Base-by-base conservation (phyloP, 2,888 invertebrate species). In the Apamea sordens region DNA sequence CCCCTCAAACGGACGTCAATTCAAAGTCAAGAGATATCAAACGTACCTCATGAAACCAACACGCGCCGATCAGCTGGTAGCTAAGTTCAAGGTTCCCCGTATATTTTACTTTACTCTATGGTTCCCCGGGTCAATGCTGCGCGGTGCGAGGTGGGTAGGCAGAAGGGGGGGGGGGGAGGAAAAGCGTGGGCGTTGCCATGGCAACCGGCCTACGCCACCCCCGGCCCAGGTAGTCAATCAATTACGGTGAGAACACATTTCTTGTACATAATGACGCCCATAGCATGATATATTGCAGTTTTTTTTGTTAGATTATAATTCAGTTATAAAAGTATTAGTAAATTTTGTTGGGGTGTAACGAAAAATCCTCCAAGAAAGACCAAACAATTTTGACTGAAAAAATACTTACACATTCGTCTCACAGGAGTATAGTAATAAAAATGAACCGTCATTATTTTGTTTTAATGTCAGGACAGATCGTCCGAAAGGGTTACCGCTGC, bases 191-290 rank as follows among this genome's bases (percentile, higher is more conserved):
- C 93, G 96, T 95, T 92, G 72, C 93, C 95, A 96, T 96, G 93
- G 93, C 92, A 94, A 96, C 95, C 92, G 86, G 92, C 95, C 95
- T 92, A 94, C 95, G 94, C 94, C 95, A 88, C 95, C 96, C 93
- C 93, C 94, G 91, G 89, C 86, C 89, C 93, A 95, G 95, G 95
- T 95, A 95, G 92, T 95, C 95, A 95, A 95, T 96, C 95, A 96
- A 96, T 96, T 95, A 93, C 92, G 93, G 90, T 91, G 92, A 86
- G 87, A 86, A 90, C 92, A 93, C 91, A 92, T 93, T 92, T 92
- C 92, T 92, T 83, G 77, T 77, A 76, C 81, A 82, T 82, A 86
- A 84, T 87, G 77, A 85, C 70, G 77, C 47, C 15, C 61, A 28
- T 69, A 44, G 65, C 76, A 76, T 77, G 83, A 85, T 83, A 69